Percentiles rank a stretch among this genome's conserved stretches.
phyloP scores from a whole-genome alignment of 2,888 invertebrate genomes.

The Drosophila colorata region DNA sequence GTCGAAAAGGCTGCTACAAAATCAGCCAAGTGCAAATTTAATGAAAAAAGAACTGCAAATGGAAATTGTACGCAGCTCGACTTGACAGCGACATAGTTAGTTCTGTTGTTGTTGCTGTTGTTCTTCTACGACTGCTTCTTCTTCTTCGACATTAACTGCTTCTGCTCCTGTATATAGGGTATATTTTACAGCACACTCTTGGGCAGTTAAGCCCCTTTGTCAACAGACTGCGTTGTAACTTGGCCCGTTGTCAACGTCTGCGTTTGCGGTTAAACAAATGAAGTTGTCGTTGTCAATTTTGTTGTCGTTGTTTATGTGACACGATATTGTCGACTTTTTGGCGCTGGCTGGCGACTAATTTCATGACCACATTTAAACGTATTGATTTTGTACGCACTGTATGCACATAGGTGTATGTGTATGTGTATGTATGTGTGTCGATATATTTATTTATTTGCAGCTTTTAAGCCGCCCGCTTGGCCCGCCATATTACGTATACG shows the following conservation, averaged over 20 bases:
- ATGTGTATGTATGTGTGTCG: conserved; percentile 3
- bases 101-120: conserved; percentile 8
- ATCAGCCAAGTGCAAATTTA: conserved; percentile 64
- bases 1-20: conserved; percentile 31
- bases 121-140: background rate
- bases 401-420: conserved; percentile 1
- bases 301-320: conserved; percentile 40
- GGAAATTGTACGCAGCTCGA: conserved; percentile 38
- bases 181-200: conserved; percentile 55
- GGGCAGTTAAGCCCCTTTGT: conserved; percentile 67
- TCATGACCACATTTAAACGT: conserved; percentile 80
- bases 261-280: conserved; percentile 43
- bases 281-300: conserved; percentile 27
- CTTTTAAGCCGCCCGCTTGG: conserved; percentile 78
- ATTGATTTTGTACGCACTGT: conserved; percentile 76
- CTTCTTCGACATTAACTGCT: background rate
- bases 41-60: conserved; percentile 56
- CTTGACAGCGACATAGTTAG: conserved; percentile 19
- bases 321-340: conserved; percentile 65
- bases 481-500: conserved; percentile 69
- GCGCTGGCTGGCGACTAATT: conserved; percentile 69
- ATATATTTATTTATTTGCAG: conserved; percentile 58
- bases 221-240: conserved; percentile 57
- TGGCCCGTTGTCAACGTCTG: conserved; percentile 38
- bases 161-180: conserved; percentile 15